Base-by-base conservation (phyloP, 2,888 invertebrate species). In the Adelognathus sp. region DNA sequence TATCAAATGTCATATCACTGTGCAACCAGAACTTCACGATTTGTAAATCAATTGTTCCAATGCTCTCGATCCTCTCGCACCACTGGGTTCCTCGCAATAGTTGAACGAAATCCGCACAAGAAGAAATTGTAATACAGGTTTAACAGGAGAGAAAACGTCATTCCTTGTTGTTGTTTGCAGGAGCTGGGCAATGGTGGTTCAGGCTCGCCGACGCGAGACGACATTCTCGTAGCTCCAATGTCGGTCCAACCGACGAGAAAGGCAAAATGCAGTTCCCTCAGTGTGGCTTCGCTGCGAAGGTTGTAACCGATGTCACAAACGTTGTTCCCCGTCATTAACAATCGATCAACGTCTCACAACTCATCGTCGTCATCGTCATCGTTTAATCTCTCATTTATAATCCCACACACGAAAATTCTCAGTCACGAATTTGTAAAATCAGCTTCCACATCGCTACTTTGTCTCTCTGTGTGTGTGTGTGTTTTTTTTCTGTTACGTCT, bases 191-290 rank as follows among this genome's bases (percentile, higher is more conserved):
- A 90, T 84, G 88, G 96, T 88, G 94, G 94, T 89, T 90, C 91
- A 83, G 92, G 92, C 88, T 92, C 92, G 85, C 93, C 92, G 88
- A 93, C 93, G 90, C 89, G 93, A 93, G 89, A 92, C 92, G 94
- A 94, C 83, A 93, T 94, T 90, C 92, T 95, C 88, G 94, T 95
- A 87, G 96, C 96, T 86, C 97, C 96, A 81, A 94, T 96, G 92
- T 96, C 97, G 76, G 96, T 96, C 90, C 97, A 97, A 92, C 96
- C 96, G 82, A 96, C 95, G 86, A 94, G 97, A 90, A 96, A 96
- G 93, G 94, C 95, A 86, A 94, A 94, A 91, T 93, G 94, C 85
- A 93, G 94, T 84, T 94, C 94, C 75, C 91, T 94, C 84, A 94
- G 94, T 86, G 94, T 94, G 87, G 94, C 94, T 84, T 94, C 94